Conservation (phyloP, 2,888 invertebrate genomes). For the Phoenoteleia sp. region DNA sequence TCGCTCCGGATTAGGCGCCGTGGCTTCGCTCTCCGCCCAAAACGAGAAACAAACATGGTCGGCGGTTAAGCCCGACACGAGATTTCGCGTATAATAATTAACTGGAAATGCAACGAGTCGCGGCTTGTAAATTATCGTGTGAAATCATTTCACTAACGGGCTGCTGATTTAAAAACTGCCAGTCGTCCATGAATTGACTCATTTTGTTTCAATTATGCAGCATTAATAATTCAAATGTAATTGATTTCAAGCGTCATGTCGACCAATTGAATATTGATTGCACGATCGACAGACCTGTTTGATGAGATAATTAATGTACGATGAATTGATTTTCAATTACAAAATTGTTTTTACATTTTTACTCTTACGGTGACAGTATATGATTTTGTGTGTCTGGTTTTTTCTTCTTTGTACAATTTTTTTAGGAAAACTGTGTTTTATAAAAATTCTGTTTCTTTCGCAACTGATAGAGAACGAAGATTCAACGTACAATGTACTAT, state of each 20-base stretch:
- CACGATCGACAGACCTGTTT: conserved; percentile 53
- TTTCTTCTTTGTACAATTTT: no score
- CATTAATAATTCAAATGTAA: conserved; percentile 65
- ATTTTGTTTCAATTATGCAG: conserved; percentile 58
- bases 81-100: conserved; percentile 45
- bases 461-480: no score
- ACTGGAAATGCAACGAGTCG: neutral
- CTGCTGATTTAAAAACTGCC: conserved; percentile 15
- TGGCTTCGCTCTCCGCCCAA: conserved; percentile 37
- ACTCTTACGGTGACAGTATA: no score
- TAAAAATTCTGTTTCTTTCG: no score
- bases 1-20: conserved; percentile 56
- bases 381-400: no score
- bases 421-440: no score
- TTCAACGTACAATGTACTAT: no score
- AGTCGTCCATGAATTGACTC: conserved; percentile 43
- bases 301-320: conserved; percentile 54
- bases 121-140: conserved; percentile 41
- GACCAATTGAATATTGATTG: conserved; percentile 59
- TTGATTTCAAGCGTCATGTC: conserved; percentile 54
- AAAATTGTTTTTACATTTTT: conserved; percentile 14
- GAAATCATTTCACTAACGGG: conserved; percentile 26
- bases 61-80: neutral
- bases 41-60: conserved; percentile 55
- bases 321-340: conserved; percentile 28